Percentiles rank a stretch among this genome's conserved stretches.
These are phyloP conservation scores for Dolichopus griseipennis DNA, from an alignment of 2,888 invertebrate genomes.

Conservation along the genomic window DNA sequence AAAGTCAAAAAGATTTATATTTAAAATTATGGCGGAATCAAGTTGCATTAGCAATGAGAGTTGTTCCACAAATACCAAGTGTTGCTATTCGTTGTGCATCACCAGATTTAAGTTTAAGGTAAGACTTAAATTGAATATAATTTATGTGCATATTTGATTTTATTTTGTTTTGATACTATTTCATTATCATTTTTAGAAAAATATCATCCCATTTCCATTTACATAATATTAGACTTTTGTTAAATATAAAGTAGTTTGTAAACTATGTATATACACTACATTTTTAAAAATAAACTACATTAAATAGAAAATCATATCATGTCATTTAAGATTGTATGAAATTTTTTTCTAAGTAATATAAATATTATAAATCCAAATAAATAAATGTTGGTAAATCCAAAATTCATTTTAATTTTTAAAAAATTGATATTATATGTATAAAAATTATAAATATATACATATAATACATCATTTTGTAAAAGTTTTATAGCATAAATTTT, in stretches of 20 bases:
- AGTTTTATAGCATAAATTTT: too few species aligned
- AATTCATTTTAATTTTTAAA: too few species aligned
- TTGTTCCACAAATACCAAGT: constrained; percentile 85
- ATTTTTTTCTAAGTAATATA: too few species aligned
- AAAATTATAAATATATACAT: too few species aligned
- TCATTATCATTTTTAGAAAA: neutral
- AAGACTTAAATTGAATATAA: constrained; percentile 28
- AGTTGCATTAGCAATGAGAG: constrained; percentile 89
- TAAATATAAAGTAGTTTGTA: neutral
- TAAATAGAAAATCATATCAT: too few species aligned
- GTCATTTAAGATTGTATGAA: too few species aligned
- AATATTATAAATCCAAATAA: too few species aligned
- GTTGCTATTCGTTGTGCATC: constrained; percentile 85
- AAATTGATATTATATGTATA: too few species aligned
- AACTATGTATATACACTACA: neutral
- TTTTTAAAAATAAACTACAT: too few species aligned
- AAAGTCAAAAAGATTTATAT: constrained; percentile 74
- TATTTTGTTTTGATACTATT: neutral
- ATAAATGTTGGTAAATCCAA: too few species aligned
- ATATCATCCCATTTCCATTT: neutral
- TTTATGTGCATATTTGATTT: neutral
- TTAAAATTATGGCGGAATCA: constrained; percentile 98
- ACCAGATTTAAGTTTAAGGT: constrained; percentile 86
- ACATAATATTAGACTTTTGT: neutral
- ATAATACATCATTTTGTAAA: too few species aligned